These are phyloP conservation scores for Dendrolimus punctatus DNA, from an alignment of 1,140 invertebrate genomes.

Conservation along the genomic window DNA sequence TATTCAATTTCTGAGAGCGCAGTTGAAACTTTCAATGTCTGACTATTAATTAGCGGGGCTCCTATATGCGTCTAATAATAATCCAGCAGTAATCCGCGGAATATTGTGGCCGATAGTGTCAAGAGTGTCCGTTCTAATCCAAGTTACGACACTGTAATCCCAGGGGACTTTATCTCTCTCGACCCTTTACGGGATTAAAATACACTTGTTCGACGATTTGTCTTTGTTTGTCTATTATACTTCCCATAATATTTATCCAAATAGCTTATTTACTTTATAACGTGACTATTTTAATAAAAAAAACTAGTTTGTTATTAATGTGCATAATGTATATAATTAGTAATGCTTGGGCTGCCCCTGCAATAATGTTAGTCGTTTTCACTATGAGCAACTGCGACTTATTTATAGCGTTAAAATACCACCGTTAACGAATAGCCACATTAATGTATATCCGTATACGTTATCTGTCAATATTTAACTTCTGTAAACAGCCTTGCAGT, in stretches of 20 bases:
- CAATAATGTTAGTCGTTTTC: too few relatives aligned
- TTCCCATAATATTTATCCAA: slow-evolving; percentile 4
- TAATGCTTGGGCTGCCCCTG: too few relatives aligned
- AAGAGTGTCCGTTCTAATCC: slow-evolving; percentile 37
- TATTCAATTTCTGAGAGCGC: slow-evolving; percentile 9
- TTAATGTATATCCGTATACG: too few relatives aligned
- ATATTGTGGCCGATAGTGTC: slow-evolving; percentile 37
- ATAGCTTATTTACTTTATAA: neutral
- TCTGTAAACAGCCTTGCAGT: too few relatives aligned
- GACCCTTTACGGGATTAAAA: slow-evolving; percentile 49
- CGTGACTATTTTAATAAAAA: neutral
- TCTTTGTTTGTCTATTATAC: slow-evolving; percentile 39
- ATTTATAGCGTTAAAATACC: too few relatives aligned
- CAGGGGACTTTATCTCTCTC: slow-evolving; percentile 34
- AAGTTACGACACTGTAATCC: slow-evolving; percentile 36
- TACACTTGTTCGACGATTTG: slow-evolving; percentile 41
- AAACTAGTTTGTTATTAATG: too few relatives aligned
- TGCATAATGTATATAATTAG: too few relatives aligned
- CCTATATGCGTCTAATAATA: slow-evolving; percentile 29
- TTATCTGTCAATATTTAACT: too few relatives aligned
- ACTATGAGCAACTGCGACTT: too few relatives aligned
- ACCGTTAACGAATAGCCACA: too few relatives aligned
- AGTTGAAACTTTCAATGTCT: slow-evolving; percentile 14
- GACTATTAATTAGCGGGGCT: slow-evolving; percentile 31
- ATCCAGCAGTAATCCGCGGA: slow-evolving; percentile 34